A percentile compares a stretch with the other conserved stretches of the same genome.
Evolutionary conservation across 2,888 invertebrate genomes (phyloP).

Genomic region (Euplexia lucipara): DNA sequence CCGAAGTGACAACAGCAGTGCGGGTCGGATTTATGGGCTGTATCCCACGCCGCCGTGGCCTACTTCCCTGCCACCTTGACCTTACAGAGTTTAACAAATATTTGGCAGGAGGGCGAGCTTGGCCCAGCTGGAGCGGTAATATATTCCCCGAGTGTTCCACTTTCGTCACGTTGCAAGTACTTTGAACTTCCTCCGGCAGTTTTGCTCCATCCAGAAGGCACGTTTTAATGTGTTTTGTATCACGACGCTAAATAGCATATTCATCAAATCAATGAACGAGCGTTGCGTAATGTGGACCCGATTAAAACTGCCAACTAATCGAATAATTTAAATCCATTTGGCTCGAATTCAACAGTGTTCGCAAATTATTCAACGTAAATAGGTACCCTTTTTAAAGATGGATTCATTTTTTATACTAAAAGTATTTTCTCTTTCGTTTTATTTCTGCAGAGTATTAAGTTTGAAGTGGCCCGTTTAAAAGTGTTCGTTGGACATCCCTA

Average conservation of each 20-base stretch:
- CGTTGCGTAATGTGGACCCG: slow-evolving; percentile 52
- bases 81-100: slow-evolving; percentile 57
- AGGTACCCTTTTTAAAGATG: slow-evolving; percentile 36
- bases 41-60: slow-evolving; percentile 45
- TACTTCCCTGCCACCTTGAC: slow-evolving; percentile 59
- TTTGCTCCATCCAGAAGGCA: slow-evolving; percentile 41
- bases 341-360: slow-evolving; percentile 50
- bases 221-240: slow-evolving; percentile 31
- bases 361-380: slow-evolving; percentile 56
- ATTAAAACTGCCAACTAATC: slow-evolving; percentile 61
- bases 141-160: slow-evolving; percentile 57
- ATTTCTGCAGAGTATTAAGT: slow-evolving; percentile 39
- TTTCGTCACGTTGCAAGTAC: slow-evolving; percentile 52
- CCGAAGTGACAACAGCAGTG: slow-evolving; percentile 54
- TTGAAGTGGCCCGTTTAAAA: slow-evolving; percentile 43
- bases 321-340: slow-evolving; percentile 62
- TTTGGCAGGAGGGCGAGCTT: slow-evolving; percentile 61
- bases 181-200: slow-evolving; percentile 39
- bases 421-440: slow-evolving; percentile 42
- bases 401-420: slow-evolving; percentile 35
- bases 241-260: slow-evolving; percentile 48
- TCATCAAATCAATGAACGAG: slow-evolving; percentile 60
- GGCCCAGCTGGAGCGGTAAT: slow-evolving; percentile 57
- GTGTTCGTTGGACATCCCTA: slow-evolving; percentile 39
- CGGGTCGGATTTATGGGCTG: slow-evolving; percentile 49